Evolutionary conservation across 2,888 invertebrate genomes (phyloP).

Genomic region (Cataglyphis altisquamis): DNA sequence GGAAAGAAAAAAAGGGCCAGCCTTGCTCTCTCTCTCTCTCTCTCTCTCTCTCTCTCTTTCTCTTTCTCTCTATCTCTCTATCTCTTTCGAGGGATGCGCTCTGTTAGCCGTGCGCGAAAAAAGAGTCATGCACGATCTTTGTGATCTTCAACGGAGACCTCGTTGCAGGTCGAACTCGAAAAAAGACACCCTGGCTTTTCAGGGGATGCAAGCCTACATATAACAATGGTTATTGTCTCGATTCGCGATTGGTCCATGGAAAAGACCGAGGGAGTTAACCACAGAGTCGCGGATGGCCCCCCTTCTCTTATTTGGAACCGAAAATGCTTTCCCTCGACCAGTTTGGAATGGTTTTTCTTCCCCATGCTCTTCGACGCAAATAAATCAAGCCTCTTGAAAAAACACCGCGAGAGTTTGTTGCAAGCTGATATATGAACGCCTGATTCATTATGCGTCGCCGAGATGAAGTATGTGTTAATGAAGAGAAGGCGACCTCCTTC

Average conservation of each 20-base stretch:
- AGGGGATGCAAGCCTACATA: background rate
- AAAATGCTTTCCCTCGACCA: slow-evolving; percentile 57
- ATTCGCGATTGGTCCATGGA: slow-evolving; percentile 20
- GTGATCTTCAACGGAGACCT: background rate
- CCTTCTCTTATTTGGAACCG: slow-evolving; percentile 58
- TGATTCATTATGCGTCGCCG: slow-evolving; percentile 74
- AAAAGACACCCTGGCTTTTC: background rate
- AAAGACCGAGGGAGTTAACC: background rate
- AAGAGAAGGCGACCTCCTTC: slow-evolving; percentile 59
- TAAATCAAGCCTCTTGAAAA: slow-evolving; percentile 72
- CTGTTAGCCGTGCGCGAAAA: background rate
- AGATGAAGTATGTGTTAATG: slow-evolving; percentile 76
- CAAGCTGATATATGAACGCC: slow-evolving; percentile 70
- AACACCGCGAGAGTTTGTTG: slow-evolving; percentile 65
- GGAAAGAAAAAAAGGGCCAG: background rate
- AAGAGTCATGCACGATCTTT: background rate
- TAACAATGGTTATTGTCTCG: slow-evolving; percentile 42
- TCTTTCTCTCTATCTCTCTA: no score
- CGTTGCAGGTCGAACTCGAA: background rate
- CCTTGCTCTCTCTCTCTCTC: background rate
- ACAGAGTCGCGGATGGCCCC: slow-evolving; percentile 41
- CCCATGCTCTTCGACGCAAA: slow-evolving; percentile 52
- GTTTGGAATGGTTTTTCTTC: slow-evolving; percentile 18
- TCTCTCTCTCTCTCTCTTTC: no score
- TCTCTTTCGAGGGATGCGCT: slow-evolving; percentile 2